A percentile compares a stretch with the other conserved stretches of the same genome.
Evolutionary conservation across 2,888 invertebrate genomes (phyloP).

Genomic region (Branchipolynoe longqiensis): DNA sequence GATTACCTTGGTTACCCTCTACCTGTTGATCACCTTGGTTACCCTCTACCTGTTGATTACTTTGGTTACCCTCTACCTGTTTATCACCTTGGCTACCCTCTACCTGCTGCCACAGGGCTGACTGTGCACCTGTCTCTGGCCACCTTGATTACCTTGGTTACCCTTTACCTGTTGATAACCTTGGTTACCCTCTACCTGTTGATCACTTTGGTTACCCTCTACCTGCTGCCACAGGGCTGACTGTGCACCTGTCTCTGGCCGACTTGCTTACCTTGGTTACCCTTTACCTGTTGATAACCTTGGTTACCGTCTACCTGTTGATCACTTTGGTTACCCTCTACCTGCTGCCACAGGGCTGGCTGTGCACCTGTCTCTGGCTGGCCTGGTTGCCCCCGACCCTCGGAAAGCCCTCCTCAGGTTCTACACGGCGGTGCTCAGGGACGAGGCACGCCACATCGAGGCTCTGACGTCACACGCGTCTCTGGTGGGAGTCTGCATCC

Average conservation of each 20-base stretch:
- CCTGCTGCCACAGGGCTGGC: background rate
- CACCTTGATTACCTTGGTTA: too few species aligned
- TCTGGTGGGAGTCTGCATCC: slow-evolving; percentile 61
- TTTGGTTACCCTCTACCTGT: too few species aligned
- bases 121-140: too few species aligned
- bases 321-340: background rate
- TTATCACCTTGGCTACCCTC: too few species aligned
- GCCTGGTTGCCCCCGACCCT: slow-evolving; percentile 12
- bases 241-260: background rate
- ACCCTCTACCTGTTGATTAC: too few species aligned
- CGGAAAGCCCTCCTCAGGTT: slow-evolving; percentile 63
- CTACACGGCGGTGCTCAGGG: slow-evolving; percentile 67
- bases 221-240: background rate
- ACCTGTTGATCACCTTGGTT: too few species aligned
- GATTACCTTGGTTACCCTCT: too few species aligned
- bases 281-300: slow-evolving; percentile 64
- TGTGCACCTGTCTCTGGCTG: slow-evolving; percentile 11
- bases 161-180: background rate
- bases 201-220: background rate
- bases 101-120: too few species aligned
- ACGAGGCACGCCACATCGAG: slow-evolving; percentile 67
- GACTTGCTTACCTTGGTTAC: background rate
- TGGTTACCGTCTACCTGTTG: slow-evolving; percentile 63
- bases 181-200: background rate
- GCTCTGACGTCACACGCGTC: slow-evolving; percentile 65